Conservation (phyloP, 2,888 invertebrate species). For the Philopedon plagiatum region DNA sequence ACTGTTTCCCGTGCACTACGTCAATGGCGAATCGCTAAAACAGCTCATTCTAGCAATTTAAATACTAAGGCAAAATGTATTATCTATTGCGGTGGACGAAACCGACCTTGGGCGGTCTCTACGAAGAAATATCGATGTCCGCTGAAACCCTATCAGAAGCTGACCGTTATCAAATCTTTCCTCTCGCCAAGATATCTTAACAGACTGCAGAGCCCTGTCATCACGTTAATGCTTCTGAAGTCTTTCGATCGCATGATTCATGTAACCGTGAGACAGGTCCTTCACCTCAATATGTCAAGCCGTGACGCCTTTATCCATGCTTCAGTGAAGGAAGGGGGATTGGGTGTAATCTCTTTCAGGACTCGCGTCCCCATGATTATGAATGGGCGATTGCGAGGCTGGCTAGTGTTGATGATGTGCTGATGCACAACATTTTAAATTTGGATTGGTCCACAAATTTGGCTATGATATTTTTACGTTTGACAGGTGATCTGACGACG, state of each 20-base stretch:
- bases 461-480: not conserved
- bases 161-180: slow-evolving; percentile 8
- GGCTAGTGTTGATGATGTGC: not conserved
- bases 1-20: slow-evolving; percentile 1
- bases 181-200: slow-evolving; percentile 7
- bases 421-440: not conserved
- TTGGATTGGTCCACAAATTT: not conserved
- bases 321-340: slow-evolving; percentile 19
- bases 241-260: no score
- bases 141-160: slow-evolving; percentile 26
- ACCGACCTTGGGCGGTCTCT: not conserved
- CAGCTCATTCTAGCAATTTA: slow-evolving; percentile 16
- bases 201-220: not conserved
- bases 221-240: slow-evolving; percentile 4
- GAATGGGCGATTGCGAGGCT: not conserved
- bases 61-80: slow-evolving; percentile 29
- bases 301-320: slow-evolving; percentile 26
- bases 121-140: not conserved
- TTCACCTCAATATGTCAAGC: not conserved
- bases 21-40: not conserved
- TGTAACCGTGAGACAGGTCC: slow-evolving; percentile 1
- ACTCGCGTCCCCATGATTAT: slow-evolving; percentile 23
- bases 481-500: no score
- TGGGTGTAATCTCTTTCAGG: slow-evolving; percentile 22
- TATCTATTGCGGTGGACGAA: not conserved